Evolutionary conservation across 37 sponge, comb jelly and placozoan genomes (phyloP), one percentile per base, ranked within the genome.

Genomic region (Theonella swinhoei): DNA sequence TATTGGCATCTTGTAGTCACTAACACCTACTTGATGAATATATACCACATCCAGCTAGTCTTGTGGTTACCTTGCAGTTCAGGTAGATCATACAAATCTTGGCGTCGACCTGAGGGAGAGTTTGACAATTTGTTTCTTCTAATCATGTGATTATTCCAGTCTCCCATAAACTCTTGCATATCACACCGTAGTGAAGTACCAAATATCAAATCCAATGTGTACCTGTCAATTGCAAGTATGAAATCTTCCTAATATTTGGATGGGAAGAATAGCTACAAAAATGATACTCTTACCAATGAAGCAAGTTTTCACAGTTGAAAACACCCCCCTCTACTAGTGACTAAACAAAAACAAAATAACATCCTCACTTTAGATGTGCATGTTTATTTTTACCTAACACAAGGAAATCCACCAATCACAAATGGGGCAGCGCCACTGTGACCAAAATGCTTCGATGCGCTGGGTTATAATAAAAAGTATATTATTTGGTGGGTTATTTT

Each of bases 381-480:
- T 38, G 19, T 42, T 26, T 22, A 58, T 33, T 23, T 7, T 30
- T 31, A 79, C 87, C 74, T 79, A 80, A 35, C 58, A 80, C 25
- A 73, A 5, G 24, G 79, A 62, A 47, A 87, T 87, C 80, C 87
- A 87, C 87, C 87, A 87, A 35, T 23, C 7, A 32, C 80, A 80
- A 31, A 80, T 79, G 26, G 22, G 31, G 40, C 88, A 39, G 28
- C 82, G 63, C 34, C 75, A 40, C 66, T 81, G 81, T 22, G 88
- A 87, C 88, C 88, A 87, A 81, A 81, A 87, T 33, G 60, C 77
- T 80, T 87, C 88, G 26, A 87, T 87, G 74, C 82, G 39, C 88
- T 7, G 26, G 9, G 19, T 66, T 25, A 64, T 3, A 84, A 39
- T 76, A 29, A 62, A 19, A 72, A 32, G 28, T 25, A 33, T 25